A percentile compares a stretch with the other conserved stretches of the same genome.
Conservation (phyloP, 2,888 invertebrate genomes). For the Liodrosophila aerea region DNA sequence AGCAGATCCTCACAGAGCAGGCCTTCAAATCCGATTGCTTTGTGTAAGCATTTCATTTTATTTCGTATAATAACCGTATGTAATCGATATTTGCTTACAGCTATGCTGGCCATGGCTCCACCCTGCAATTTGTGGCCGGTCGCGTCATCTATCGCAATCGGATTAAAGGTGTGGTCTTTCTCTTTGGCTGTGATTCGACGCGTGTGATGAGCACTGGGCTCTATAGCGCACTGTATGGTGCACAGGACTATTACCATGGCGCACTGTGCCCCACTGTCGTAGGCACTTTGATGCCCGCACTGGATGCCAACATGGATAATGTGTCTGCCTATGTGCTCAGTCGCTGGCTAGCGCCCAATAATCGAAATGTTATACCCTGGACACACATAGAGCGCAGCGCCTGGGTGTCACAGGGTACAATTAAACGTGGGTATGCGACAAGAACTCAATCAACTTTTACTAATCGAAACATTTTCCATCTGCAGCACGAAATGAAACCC, state of each 20-base stretch:
- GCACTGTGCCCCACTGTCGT: slow-evolving; percentile 83
- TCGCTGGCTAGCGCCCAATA: slow-evolving; percentile 81
- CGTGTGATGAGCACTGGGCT: slow-evolving; percentile 82
- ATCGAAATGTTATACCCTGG: slow-evolving; percentile 82
- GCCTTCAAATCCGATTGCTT: slow-evolving; percentile 84
- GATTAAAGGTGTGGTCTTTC: slow-evolving; percentile 84
- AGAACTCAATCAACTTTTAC: background rate
- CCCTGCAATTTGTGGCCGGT: slow-evolving; percentile 85
- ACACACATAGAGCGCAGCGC: slow-evolving; percentile 81
- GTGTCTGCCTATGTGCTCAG: slow-evolving; percentile 83
- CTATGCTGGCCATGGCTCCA: slow-evolving; percentile 88
- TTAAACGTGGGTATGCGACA: slow-evolving; percentile 57
- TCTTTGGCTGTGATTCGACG: slow-evolving; percentile 87
- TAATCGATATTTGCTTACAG: no score
- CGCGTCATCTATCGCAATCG: slow-evolving; percentile 84
- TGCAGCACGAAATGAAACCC: slow-evolving; percentile 6
- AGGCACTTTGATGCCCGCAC: slow-evolving; percentile 84
- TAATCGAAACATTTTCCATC: no score
- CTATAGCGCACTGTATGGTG: slow-evolving; percentile 82
- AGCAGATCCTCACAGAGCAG: slow-evolving; percentile 83
- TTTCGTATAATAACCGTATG: no score
- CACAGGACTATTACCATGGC: slow-evolving; percentile 83
- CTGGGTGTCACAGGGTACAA: slow-evolving; percentile 81
- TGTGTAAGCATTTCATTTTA: no score
- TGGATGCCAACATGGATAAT: slow-evolving; percentile 83